Base-by-base conservation (phyloP, 2,888 invertebrate genomes). In the Ecdyonurus torrentis region DNA sequence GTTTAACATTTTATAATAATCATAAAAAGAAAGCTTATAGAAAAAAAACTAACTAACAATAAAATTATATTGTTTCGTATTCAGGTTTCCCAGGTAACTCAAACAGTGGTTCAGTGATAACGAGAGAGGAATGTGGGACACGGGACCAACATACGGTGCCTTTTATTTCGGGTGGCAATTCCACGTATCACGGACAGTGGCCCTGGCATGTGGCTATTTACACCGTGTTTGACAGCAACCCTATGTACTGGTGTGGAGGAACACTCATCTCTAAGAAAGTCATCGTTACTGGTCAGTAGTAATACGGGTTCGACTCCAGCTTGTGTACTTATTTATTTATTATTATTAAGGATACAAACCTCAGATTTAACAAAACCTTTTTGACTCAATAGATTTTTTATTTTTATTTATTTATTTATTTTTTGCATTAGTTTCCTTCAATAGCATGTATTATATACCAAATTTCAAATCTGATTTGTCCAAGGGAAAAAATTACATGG, bases 171-270 rank as follows among this genome's bases (percentile, higher is more conserved):
- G 52, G 64, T 25, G 67, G 65, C 1, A 25, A 64, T 2, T 22
- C 62, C 15, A 63, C 66, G 1, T 61, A 64, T 23, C 64, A 65
- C 18, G 66, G 66, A 1, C 66, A 69, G 25, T 69, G 67, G 67
- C 69, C 69, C 18, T 69, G 69, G 69, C 68, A 68, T 64, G 65
- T 67, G 7, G 68, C 67, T 1, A 52, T 64, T 52, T 66, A 63
- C 37, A 18, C 18, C 3, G 15, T n/a, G 3, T 19, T 18, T 10
- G 23, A 58, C 1, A 15, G n/a, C 23, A 50, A 20, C n/a, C 15
- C 50, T 18, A 61, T 58, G n/a, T 69, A 67, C 52, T 67, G 65
- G 58, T 69, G 69, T 63, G 69, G 69, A 3, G 68, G 65, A 19
- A 66, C 67, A 2, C 55, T 69, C 1, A 66, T 69, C 23, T 63